These are phyloP conservation scores for Oryctes rhinoceros DNA, from an alignment of 1,140 invertebrate genomes.

Conservation along the genomic window DNA sequence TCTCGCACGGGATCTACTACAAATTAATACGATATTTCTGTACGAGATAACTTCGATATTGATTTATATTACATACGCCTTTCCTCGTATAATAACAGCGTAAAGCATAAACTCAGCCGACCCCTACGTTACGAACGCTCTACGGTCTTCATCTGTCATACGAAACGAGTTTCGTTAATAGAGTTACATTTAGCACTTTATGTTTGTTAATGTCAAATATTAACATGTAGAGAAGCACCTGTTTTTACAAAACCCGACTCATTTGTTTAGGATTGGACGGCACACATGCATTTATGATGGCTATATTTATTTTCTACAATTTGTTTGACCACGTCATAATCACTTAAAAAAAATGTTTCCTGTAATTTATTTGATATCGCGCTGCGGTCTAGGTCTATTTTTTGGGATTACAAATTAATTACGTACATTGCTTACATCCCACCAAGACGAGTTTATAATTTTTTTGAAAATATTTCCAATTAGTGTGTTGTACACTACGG, in stretches of 20 bases:
- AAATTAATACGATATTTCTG: conserved; percentile 3
- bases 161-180: conserved; percentile 22
- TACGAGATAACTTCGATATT: conserved; percentile 6
- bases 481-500: too few species aligned
- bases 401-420: not conserved
- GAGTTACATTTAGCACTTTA: conserved; percentile 35
- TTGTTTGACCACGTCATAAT: conserved; percentile 22
- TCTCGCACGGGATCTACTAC: conserved; percentile 12
- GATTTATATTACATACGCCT: not conserved
- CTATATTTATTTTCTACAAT: conserved; percentile 32
- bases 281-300: conserved; percentile 24
- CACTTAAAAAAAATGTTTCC: conserved; percentile 24
- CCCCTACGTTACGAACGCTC: not conserved
- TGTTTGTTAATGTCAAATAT: conserved; percentile 34
- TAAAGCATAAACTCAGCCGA: not conserved
- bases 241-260: conserved; percentile 35
- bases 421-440: not conserved
- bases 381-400: not conserved
- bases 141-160: not conserved
- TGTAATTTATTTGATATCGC: conserved; percentile 5
- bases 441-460: not conserved
- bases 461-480: too few species aligned
- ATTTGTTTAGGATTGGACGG: conserved; percentile 31
- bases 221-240: conserved; percentile 29
- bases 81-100: not conserved